Evolutionary conservation across 2,113 vertebrate species (phyloP).

Genomic region (Micronycteris hirsuta): DNA sequence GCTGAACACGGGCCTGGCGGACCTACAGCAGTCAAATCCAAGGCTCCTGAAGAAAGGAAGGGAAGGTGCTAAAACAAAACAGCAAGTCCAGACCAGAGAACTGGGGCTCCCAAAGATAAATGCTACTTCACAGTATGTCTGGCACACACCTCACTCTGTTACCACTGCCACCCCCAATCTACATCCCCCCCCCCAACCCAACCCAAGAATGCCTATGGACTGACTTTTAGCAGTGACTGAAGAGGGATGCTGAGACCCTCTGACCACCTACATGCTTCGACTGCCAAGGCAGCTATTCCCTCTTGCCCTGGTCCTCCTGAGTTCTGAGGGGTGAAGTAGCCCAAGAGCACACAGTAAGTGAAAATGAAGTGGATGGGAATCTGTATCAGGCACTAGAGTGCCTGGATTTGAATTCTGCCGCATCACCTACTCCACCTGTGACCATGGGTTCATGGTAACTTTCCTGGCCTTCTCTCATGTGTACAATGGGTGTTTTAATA

Average conservation of each 20-base stretch:
- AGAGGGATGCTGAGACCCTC: not conserved
- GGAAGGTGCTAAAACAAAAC: not conserved
- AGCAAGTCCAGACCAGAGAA: not conserved
- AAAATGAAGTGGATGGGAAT: not conserved
- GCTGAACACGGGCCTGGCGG: not conserved
- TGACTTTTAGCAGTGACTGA: not conserved
- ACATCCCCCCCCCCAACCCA: not conserved
- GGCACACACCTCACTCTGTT: not conserved
- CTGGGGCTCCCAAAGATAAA: not conserved
- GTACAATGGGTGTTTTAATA: not conserved
- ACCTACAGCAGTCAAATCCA: not conserved
- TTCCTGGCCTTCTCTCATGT: not conserved
- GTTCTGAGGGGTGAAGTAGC: not conserved
- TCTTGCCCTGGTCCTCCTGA: not conserved
- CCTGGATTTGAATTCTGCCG: not conserved
- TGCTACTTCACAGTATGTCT: not conserved
- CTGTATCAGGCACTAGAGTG: not conserved
- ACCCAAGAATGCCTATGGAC: not conserved
- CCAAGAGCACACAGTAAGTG: not conserved
- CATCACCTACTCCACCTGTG: not conserved
- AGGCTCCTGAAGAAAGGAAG: not conserved
- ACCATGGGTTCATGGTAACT: not conserved
- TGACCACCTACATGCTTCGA: not conserved
- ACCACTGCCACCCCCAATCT: not conserved
- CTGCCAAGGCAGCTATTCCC: not conserved